Conservation (phyloP, 2,888 invertebrate genomes). For the Sericinus montela region DNA sequence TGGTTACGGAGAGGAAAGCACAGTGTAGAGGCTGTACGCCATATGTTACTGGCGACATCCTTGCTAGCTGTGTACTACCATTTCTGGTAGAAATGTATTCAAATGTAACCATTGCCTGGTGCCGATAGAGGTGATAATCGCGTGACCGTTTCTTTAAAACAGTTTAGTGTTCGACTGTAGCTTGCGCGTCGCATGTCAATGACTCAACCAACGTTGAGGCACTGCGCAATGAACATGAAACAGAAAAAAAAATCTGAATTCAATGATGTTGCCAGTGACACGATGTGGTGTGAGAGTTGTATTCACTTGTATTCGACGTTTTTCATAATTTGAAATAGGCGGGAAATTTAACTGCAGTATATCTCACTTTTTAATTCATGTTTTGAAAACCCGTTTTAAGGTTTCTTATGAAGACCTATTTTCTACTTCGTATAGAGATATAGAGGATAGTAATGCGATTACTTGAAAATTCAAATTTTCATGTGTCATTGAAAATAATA, state of each 20-base stretch:
- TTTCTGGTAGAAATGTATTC: constrained; percentile 20
- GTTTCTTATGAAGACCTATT: too few species aligned
- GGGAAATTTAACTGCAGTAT: too few species aligned
- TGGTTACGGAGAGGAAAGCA: constrained; percentile 10
- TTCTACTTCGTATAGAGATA: too few species aligned
- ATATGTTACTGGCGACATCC: constrained; percentile 28
- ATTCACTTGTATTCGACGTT: constrained; percentile 7
- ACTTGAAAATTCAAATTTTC: too few species aligned
- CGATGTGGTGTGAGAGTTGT: constrained; percentile 19
- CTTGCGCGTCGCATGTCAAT: constrained; percentile 37
- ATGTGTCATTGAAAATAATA: too few species aligned
- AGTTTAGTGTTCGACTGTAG: constrained; percentile 27
- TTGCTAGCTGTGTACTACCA: constrained; percentile 24
- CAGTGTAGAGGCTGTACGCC: constrained; percentile 23
- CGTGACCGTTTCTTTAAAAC: constrained; percentile 20
- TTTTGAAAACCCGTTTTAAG: too few species aligned
- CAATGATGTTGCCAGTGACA: constrained; percentile 24
- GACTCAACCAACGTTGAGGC: constrained; percentile 29
- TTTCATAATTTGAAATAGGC: constrained; percentile 13
- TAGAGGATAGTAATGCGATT: too few species aligned
- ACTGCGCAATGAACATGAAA: constrained; percentile 29
- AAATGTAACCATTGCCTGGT: constrained; percentile 19
- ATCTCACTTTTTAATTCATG: too few species aligned
- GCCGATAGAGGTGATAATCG: constrained; percentile 22
- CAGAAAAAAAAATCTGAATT: constrained; percentile 28